phyloP scores from a whole-genome alignment of 2,797 vertebrate species.

The Gymnoscopelus microlampas region DNA sequence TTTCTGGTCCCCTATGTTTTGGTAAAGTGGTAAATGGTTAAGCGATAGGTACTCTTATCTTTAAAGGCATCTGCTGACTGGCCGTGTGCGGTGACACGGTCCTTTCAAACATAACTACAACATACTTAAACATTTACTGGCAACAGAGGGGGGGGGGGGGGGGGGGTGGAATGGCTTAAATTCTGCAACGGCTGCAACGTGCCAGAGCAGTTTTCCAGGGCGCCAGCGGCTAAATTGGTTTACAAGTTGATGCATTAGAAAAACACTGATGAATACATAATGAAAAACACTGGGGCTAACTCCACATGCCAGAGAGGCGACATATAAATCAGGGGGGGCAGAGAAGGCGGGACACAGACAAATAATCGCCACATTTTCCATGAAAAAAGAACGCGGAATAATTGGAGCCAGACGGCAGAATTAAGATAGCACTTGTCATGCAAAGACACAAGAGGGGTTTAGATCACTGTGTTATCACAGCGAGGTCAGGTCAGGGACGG shows the following conservation, averaged over 20 bases:
- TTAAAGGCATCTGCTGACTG: constrained; percentile 67
- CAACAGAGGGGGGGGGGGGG: constrained; percentile 42
- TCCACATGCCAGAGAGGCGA: constrained; percentile 55
- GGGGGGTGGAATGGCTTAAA: constrained; percentile 48
- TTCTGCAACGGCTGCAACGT: constrained; percentile 71
- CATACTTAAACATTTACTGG: constrained; percentile 82
- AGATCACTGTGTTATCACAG: constrained; percentile 26
- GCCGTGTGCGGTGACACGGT: constrained; percentile 64
- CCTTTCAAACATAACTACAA: constrained; percentile 74
- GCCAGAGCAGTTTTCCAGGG: constrained; percentile 77
- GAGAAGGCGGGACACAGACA: constrained; percentile 44
- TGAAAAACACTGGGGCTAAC: constrained; percentile 70
- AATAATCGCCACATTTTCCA: constrained; percentile 56
- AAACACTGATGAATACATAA: constrained; percentile 80
- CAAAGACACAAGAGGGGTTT: constrained; percentile 39
- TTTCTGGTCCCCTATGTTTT: constrained; percentile 14
- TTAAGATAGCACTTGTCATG: constrained; percentile 58
- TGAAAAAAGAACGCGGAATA: constrained; percentile 52
- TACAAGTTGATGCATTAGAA: constrained; percentile 78
- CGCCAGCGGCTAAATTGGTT: constrained; percentile 80
- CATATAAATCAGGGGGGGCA: constrained; percentile 62
- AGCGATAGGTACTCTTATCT: constrained; percentile 71
- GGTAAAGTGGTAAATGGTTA: constrained; percentile 24
- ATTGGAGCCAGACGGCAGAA: constrained; percentile 62
- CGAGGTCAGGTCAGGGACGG: constrained; percentile 38